A percentile compares a stretch with the other conserved stretches of the same genome.
These are phyloP conservation scores for Ophiothrix spiculata DNA, from an alignment of 35 echinoderm and acorn worm species.

Conservation along the genomic window DNA sequence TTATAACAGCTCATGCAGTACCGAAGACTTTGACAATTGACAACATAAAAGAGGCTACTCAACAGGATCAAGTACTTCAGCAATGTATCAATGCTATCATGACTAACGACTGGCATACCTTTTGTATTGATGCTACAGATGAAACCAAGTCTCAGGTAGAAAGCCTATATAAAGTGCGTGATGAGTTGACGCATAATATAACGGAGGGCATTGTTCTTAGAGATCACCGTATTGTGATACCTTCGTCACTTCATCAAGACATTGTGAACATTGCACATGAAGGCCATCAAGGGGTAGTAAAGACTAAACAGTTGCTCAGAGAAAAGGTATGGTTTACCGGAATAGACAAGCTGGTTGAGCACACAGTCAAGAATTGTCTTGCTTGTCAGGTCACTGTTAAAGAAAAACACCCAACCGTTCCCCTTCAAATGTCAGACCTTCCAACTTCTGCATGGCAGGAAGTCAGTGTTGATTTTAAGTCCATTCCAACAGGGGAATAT, in stretches of 20 bases:
- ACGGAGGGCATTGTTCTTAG: constrained; percentile 26
- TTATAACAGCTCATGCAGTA: neutral
- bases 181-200: neutral
- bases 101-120: constrained; percentile 7
- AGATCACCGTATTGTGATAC: constrained; percentile 65
- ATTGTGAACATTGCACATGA: constrained; percentile 65
- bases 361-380: constrained; percentile 37
- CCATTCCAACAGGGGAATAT: constrained; percentile 40
- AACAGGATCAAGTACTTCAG: constrained; percentile 9
- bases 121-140: neutral
- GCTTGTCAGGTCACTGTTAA: constrained; percentile 40
- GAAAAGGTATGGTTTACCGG: constrained; percentile 80
- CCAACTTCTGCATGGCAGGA: constrained; percentile 28
- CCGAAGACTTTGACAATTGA: constrained; percentile 14
- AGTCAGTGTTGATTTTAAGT: constrained; percentile 64
- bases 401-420: neutral
- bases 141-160: neutral
- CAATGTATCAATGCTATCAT: neutral
- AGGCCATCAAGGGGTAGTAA: constrained; percentile 61
- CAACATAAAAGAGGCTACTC: constrained; percentile 17
- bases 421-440: constrained; percentile 40
- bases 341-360: constrained; percentile 43
- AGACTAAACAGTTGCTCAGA: constrained; percentile 63
- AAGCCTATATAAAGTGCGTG: neutral
- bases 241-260: constrained; percentile 28